Base-by-base conservation (phyloP, 2,113 vertebrate genomes). In the Sapayoa aenigma region DNA sequence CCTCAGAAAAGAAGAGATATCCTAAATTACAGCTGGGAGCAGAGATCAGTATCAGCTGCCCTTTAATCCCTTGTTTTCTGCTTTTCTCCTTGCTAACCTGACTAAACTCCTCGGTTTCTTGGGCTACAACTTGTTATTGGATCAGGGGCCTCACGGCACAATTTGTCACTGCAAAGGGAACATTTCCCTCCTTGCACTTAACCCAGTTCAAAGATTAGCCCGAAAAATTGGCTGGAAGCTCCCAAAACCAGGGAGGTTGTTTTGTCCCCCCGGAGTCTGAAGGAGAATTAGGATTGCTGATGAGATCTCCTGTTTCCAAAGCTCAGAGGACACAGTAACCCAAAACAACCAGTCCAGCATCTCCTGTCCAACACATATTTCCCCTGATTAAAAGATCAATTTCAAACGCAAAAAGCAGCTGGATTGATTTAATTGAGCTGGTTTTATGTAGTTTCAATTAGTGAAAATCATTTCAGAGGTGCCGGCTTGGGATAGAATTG, bases 301-400 rank as follows among this genome's bases (percentile, higher is more conserved):
- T 2, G n/a, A 92, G 63, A 95, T 86, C 79, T 92, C 19, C 59
- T 76, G 63, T 56, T 91, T 50, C 44, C n/a, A 53, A 80, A 73
- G 59, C 67, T 63, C 88, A 50, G 83, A 97, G 95, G 72, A 90
- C 95, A 88, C 8, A 2, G 35, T 88, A 97, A 95, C 59, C 90
- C 72, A 56, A 95, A 96, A 46, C 94, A 96, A 94, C 55, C 72
- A 46, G 75, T 60, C 67, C 82, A 68, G 63, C 13, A 1, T 68
- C 92, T 91, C 58, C 90, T 76, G 58, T n/a, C 80, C 81, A n/a
- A 10, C 3, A 33, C 71, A 19, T 41, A 44, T 65, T 83, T 73
- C 22, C 63, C 41, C 33, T 50, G 46, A 84, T 79, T 68, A 65
- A 72, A 92, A 77, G 67, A 93, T 69, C 63, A 23, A 77, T 93